A percentile compares a stretch with the other conserved stretches of the same genome.
phyloP scores from a whole-genome alignment of 2,113 vertebrate genomes.

The Hippocampus mohnikei region DNA sequence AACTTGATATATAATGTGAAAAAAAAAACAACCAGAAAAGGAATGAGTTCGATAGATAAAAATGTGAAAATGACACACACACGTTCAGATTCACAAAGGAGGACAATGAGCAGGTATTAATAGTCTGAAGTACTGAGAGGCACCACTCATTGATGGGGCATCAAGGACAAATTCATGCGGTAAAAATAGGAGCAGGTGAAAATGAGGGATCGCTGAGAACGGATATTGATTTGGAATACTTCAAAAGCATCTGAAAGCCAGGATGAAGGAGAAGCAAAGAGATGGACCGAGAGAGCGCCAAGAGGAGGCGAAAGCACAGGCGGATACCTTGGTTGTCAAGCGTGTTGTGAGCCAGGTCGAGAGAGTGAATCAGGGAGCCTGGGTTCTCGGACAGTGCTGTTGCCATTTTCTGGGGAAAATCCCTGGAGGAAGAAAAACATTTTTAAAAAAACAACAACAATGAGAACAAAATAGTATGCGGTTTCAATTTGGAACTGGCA shows the following conservation, averaged over 20 bases:
- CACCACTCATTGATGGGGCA: neutral
- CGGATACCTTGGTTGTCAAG: slow-evolving; percentile 86
- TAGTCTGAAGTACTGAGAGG: neutral
- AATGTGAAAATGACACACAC: neutral
- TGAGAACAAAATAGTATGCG: too few species aligned
- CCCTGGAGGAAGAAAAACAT: slow-evolving; percentile 60
- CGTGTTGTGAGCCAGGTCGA: slow-evolving; percentile 86
- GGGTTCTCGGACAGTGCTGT: slow-evolving; percentile 83
- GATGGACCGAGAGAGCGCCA: slow-evolving; percentile 17
- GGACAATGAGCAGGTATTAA: neutral
- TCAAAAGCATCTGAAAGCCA: slow-evolving; percentile 36
- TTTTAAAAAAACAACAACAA: too few species aligned
- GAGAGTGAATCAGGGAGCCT: slow-evolving; percentile 80
- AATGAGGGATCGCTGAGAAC: slow-evolving; percentile 24
- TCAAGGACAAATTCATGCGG: neutral
- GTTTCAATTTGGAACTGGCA: neutral
- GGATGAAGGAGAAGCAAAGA: slow-evolving; percentile 16
- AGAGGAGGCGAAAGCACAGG: neutral
- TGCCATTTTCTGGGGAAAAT: slow-evolving; percentile 87
- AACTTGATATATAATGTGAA: too few species aligned
- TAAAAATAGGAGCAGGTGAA: slow-evolving; percentile 2
- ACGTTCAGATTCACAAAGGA: slow-evolving; percentile 2
- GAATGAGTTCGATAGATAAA: too few species aligned
- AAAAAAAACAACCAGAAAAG: too few species aligned
- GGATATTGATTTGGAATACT: slow-evolving; percentile 36